phyloP scores from a whole-genome alignment of 2,888 invertebrate species.

The Gisinianus flammeolus region DNA sequence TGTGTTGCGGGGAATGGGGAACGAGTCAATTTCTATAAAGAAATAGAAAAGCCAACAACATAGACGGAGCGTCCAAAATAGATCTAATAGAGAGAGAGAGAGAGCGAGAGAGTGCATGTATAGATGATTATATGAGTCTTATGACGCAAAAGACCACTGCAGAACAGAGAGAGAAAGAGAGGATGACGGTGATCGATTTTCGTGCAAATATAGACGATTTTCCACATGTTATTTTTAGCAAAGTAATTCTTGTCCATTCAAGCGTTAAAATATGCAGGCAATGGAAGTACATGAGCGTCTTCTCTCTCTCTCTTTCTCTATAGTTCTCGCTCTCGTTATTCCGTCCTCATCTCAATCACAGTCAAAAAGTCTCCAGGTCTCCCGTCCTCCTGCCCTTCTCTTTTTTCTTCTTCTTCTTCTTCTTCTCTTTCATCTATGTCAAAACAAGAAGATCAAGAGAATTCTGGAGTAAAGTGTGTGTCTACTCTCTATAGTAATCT shows the following conservation, averaged over 20 bases:
- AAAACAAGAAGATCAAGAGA: neutral
- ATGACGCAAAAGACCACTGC: constrained; percentile 34
- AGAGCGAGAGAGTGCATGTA: neutral
- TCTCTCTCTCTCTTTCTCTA: neutral
- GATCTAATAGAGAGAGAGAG: too few relatives aligned
- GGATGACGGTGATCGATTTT: constrained; percentile 37
- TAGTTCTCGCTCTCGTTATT: neutral
- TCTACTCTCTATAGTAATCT: too few relatives aligned
- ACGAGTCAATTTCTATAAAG: too few relatives aligned
- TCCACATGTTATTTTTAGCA: constrained; percentile 40
- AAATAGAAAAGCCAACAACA: too few relatives aligned
- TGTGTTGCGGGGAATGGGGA: too few relatives aligned
- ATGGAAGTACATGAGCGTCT: neutral
- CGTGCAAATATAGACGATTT: constrained; percentile 21
- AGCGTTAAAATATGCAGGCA: constrained; percentile 35
- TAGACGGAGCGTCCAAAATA: too few relatives aligned
- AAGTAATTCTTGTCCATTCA: constrained; percentile 47
- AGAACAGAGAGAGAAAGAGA: neutral
- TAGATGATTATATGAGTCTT: neutral
- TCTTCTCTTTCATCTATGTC: neutral
- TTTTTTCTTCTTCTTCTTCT: neutral
- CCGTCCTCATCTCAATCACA: neutral
- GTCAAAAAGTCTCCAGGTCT: neutral
- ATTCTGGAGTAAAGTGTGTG: too few relatives aligned
- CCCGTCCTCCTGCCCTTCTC: neutral